Evolutionary conservation across 2,888 invertebrate genomes (phyloP), one percentile per base, ranked within the genome.

Genomic region (Lacanobia wlatinum): DNA sequence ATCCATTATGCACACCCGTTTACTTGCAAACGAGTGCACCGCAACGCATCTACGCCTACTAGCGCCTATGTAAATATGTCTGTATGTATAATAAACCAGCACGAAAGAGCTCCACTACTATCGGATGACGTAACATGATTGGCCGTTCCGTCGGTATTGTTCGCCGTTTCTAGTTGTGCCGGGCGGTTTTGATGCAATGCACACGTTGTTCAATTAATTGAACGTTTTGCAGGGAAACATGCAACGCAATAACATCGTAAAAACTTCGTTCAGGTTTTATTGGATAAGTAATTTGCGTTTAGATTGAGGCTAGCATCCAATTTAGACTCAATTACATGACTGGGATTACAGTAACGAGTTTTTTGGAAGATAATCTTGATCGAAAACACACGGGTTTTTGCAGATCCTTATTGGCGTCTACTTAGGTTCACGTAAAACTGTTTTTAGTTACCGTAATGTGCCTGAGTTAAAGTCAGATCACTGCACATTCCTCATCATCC

Each of bases 1-100:
- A 94, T 94, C 93, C 92, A 95, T 95, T 95, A 95, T 94, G 93
- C 94, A 94, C 93, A 94, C 91, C 92, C 91, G 94, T 94, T 95
- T 94, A 93, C 94, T 95, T 93, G 92, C 93, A 92, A 95, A 95
- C 93, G 91, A 95, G 92, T 94, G 94, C 95, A 94, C 88, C 90
- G 90, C 91, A 92, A 92, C 91, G 91, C 92, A 92, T 92, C 93
- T 91, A 89, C 88, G 87, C 88, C 88, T 90, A 89, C 88, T 83
- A 83, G 81, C 71, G 83, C 87, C 88, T 87, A 85, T 87, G 87
- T 85, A 86, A 87, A 88, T 86, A 84, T 83, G 50, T 80, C 73
- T 87, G 73, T 86, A 78, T 78, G 73, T 84, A 83, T 83, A 85
- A 77, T 82, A 85, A 77, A 85, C 84, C 86, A 84, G 86, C 80